Percentiles rank a stretch among this genome's conserved stretches.
Evolutionary conservation across 2,888 invertebrate species (phyloP).

Genomic region (Lapara coniferarum): DNA sequence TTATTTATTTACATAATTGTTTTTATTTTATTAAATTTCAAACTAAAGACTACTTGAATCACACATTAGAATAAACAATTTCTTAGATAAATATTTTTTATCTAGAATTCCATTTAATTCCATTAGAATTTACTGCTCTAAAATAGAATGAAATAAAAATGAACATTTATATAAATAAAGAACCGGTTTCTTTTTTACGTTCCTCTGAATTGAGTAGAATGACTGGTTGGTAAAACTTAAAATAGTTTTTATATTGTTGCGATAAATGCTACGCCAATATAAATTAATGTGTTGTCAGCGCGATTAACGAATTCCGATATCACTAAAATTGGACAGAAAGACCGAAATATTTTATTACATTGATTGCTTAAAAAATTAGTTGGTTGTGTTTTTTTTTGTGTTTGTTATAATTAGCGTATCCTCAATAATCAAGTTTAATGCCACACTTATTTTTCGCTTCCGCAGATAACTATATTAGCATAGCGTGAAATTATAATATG

Average conservation of each 20-base stretch:
- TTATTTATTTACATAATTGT: too few species aligned
- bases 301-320: neutral
- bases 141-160: too few species aligned
- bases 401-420: neutral
- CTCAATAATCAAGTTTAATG: slow-evolving; percentile 10
- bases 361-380: neutral
- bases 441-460: slow-evolving; percentile 7
- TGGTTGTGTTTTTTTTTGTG: neutral
- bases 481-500: slow-evolving; percentile 9
- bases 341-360: neutral
- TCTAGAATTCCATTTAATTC: too few species aligned
- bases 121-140: too few species aligned
- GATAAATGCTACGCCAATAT: neutral
- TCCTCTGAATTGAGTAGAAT: too few species aligned
- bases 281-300: neutral
- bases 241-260: neutral
- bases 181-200: too few species aligned
- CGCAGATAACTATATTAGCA: neutral
- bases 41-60: too few species aligned
- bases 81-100: too few species aligned
- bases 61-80: too few species aligned
- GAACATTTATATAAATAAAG: too few species aligned
- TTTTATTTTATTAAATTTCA: too few species aligned
- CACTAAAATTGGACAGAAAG: neutral
- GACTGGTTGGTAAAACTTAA: too few species aligned